A percentile compares a stretch with the other conserved stretches of the same genome.
Conservation (phyloP, 1,140 invertebrate genomes). For the Metaphire vulgaris region DNA sequence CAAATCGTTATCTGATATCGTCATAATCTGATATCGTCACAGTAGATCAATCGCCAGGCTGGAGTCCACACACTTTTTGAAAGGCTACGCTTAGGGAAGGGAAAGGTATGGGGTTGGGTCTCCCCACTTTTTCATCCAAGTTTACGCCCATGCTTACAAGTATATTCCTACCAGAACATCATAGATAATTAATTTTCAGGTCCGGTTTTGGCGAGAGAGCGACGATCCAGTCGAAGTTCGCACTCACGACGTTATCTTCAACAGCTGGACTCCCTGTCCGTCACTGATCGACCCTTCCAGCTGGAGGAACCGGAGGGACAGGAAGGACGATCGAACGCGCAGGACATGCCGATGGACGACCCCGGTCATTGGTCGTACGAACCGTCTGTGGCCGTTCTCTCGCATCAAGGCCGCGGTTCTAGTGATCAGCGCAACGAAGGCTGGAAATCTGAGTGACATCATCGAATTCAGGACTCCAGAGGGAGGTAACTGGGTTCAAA, state of each 20-base stretch:
- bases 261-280: conserved; percentile 11
- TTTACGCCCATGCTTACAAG: too few relatives aligned
- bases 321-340: not conserved
- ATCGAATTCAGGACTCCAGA: conserved; percentile 26
- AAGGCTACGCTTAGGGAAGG: too few relatives aligned
- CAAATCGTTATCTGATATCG: too few relatives aligned
- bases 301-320: not conserved
- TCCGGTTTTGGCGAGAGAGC: conserved; percentile 24
- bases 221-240: conserved; percentile 8
- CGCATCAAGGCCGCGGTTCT: conserved; percentile 21
- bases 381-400: conserved; percentile 26
- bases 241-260: conserved; percentile 4
- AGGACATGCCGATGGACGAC: not conserved
- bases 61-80: too few relatives aligned
- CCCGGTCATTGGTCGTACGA: not conserved
- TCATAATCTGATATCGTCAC: too few relatives aligned
- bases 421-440: conserved; percentile 21
- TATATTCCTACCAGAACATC: too few relatives aligned
- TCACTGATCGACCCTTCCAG: not conserved
- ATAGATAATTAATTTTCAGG: too few relatives aligned
- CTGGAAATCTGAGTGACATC: conserved; percentile 4
- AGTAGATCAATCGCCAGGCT: too few relatives aligned
- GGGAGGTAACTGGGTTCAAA: conserved; percentile 16
- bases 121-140: too few relatives aligned
- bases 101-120: too few relatives aligned